Conservation (phyloP, 2,797 vertebrate species). For the Mycteria americana region DNA sequence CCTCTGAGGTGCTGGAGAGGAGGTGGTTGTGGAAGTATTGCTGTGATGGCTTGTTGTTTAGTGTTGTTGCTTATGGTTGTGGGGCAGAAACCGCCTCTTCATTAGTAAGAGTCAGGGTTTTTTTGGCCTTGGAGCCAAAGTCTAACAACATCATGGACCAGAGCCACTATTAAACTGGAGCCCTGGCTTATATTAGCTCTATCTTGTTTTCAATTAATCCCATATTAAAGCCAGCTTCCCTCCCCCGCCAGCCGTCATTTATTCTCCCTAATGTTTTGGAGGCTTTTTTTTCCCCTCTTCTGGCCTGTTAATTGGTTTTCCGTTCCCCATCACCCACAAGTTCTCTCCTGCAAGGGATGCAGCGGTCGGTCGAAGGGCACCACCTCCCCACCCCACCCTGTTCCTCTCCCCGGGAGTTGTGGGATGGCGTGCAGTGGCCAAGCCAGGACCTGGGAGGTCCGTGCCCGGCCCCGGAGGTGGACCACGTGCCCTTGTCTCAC, state of each 20-base stretch:
- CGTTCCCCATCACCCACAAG: background rate
- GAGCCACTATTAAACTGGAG: conserved; percentile 32
- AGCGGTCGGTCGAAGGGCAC: background rate
- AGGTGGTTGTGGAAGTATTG: background rate
- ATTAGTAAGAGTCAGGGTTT: background rate
- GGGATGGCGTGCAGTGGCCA: background rate
- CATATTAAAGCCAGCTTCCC: background rate
- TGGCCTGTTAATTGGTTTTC: conserved; percentile 25
- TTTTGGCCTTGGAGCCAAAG: background rate
- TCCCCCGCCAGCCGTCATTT: background rate
- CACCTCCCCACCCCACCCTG: background rate
- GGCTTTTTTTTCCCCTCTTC: background rate
- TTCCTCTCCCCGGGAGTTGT: background rate
- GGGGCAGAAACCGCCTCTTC: conserved; percentile 9
- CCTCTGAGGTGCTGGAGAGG: background rate
- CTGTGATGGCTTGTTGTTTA: background rate
- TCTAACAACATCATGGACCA: conserved; percentile 17
- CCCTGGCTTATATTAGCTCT: conserved; percentile 40
- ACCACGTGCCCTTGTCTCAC: accelerated
- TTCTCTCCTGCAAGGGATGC: background rate
- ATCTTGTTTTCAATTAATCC: conserved; percentile 43
- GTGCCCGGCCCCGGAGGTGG: background rate
- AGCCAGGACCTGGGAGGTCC: background rate
- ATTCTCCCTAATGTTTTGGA: background rate
- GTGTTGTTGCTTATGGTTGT: background rate